phyloP scores from a whole-genome alignment of 2,113 vertebrate species.

The Fulica atra region DNA sequence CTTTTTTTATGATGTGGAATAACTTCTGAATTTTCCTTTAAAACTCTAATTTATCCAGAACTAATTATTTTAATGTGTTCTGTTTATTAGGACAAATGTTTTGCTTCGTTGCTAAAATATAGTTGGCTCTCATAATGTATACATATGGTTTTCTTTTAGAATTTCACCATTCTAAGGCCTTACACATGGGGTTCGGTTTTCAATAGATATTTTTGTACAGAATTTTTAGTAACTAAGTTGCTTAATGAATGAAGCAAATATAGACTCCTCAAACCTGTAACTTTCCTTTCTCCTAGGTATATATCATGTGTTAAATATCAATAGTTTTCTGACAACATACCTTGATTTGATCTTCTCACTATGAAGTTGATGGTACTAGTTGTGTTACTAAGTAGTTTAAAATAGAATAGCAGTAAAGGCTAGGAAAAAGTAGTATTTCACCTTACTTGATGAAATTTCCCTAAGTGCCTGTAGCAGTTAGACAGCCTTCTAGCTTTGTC shows the following conservation, averaged over 20 bases:
- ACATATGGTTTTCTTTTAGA: background rate
- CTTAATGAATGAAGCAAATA: background rate
- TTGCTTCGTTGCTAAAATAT: background rate
- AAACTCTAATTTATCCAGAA: background rate
- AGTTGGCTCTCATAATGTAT: background rate
- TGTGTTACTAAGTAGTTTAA: background rate
- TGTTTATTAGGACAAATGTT: background rate
- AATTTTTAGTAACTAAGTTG: background rate
- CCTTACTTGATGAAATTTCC: background rate
- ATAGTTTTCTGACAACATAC: background rate
- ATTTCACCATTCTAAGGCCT: background rate
- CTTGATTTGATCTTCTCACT: background rate
- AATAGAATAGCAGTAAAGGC: background rate
- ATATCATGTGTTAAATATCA: background rate
- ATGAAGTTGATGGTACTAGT: background rate
- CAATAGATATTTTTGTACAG: background rate
- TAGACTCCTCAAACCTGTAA: background rate
- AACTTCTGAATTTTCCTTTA: background rate
- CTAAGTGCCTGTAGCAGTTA: background rate
- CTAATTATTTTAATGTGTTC: too few relatives aligned
- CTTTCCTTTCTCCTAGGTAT: background rate
- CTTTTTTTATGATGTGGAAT: background rate
- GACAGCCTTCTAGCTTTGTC: background rate
- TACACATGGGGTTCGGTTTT: background rate
- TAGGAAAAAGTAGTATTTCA: background rate